Percentiles rank a stretch among this genome's conserved stretches.
Conservation (phyloP, 2,113 vertebrate genomes). For the Cryptotis parvus region DNA sequence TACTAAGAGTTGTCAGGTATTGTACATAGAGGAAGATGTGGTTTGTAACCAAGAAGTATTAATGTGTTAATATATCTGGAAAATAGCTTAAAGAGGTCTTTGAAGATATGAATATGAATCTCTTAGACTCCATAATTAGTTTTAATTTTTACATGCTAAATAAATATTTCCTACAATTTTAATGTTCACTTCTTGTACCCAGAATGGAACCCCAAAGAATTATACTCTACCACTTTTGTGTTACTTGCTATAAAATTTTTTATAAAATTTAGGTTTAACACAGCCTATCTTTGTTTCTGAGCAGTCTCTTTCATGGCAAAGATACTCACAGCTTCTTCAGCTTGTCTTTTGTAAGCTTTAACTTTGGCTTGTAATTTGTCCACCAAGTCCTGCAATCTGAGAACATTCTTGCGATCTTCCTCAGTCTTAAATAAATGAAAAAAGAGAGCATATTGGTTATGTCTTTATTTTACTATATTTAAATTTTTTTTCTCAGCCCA, state of each 20-base stretch:
- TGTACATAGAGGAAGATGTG: not conserved
- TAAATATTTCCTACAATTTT: not conserved
- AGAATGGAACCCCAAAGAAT: too few species aligned
- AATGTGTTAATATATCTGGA: not conserved
- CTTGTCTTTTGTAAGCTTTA: constrained; percentile 95
- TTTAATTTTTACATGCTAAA: constrained; percentile 20
- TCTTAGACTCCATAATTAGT: not conserved
- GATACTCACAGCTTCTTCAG: constrained; percentile 93
- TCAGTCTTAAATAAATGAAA: constrained; percentile 87
- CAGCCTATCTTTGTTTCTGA: not conserved
- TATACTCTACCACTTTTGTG: not conserved
- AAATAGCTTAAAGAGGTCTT: constrained; percentile 17
- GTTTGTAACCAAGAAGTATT: not conserved
- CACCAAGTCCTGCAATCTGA: constrained; percentile 90
- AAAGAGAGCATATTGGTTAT: constrained; percentile 1
- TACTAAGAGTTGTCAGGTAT: not conserved
- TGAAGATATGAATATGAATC: constrained; percentile 32
- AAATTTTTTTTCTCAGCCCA: too few species aligned
- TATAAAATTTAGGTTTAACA: not conserved
- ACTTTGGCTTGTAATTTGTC: constrained; percentile 94
- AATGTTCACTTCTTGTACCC: too few species aligned
- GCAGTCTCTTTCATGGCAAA: not conserved
- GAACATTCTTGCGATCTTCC: constrained; percentile 90
- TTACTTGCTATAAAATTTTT: constrained; percentile 15
- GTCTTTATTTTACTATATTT: not conserved